Evolutionary conservation across 30 jellyfish, hydroid and myxozoan species (phyloP), one percentile per base, ranked within the genome.

Genomic region (Sanderia malayensis): DNA sequence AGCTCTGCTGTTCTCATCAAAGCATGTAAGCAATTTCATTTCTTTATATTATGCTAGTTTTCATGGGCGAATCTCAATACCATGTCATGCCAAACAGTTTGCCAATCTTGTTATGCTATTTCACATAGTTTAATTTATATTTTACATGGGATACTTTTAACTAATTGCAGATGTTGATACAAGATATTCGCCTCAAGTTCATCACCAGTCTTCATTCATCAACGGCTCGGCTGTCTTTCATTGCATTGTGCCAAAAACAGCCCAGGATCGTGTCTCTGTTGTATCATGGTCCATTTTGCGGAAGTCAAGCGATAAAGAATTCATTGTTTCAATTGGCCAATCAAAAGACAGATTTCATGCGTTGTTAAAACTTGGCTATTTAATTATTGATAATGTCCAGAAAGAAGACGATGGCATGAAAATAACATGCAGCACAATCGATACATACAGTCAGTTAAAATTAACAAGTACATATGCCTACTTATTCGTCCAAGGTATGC

Each of bases 211-310:
- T 7, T 76, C 95, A 0, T 37, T 45, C 13, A 58, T 63, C 44
- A 90, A 83, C 32, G 96, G 95, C 2, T 31, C 79, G 9, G 98
- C 96, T 25, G 89, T 92, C 44, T 92, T 92, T 65, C 37, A 34
- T 10, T 92, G 98, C 72, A 37, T 19, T 18, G 61, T 83, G 8
- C 95, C 95, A n/a, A 17, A 31, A 13, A 76, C 58, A 10, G 83
- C 37, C 17, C 26, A 30, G n/a, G 34, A 32, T 19, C 87, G 61
- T 55, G 76, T 86, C 25, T 37, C 87, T 26, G 71, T 84, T 29
- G 66, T 80, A 18, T 84, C 94, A 18, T 92, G 98, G 98, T 44
- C 84, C 10, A 61, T 92, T 58, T 47, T 31, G 22, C 67, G 78
- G 71, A 82, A 80, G 34, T 34, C 85, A 10, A 55, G 76, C 24